Evolutionary conservation across 2,113 vertebrate species (phyloP).

Genomic region (Halcyon senegalensis): DNA sequence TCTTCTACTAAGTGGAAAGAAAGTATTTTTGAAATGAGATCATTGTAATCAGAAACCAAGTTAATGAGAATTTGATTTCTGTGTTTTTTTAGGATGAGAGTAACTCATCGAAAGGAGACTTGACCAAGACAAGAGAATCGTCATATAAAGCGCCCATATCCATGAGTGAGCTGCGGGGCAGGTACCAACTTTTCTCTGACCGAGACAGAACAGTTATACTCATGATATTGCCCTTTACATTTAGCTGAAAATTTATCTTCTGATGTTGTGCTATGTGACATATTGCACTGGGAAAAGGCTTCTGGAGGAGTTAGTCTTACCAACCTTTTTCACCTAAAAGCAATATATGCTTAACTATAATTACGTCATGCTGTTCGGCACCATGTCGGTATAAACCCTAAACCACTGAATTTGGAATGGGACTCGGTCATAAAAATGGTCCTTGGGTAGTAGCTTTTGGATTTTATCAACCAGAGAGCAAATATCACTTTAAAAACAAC

Average conservation of each 20-base stretch:
- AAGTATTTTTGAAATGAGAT: slow-evolving; percentile 50
- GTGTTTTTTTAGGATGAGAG: slow-evolving; percentile 72
- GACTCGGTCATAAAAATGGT: neutral
- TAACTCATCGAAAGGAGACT: slow-evolving; percentile 59
- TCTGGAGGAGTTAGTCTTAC: neutral
- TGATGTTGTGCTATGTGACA: neutral
- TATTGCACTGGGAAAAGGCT: neutral
- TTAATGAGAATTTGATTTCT: slow-evolving; percentile 62
- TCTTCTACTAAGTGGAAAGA: slow-evolving; percentile 45
- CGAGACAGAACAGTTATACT: neutral
- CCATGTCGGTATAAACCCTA: neutral
- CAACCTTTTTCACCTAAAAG: slow-evolving; percentile 19
- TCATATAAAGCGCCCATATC: slow-evolving; percentile 28
- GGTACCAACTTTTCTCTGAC: slow-evolving; percentile 64
- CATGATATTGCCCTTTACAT: neutral
- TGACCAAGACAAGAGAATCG: slow-evolving; percentile 48
- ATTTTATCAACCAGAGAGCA: neutral
- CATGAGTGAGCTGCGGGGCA: slow-evolving; percentile 65
- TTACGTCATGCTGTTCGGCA: neutral
- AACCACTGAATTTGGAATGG: neutral
- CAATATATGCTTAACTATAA: neutral
- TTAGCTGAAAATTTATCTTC: neutral
- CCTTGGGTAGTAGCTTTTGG: neutral
- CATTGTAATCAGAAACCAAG: slow-evolving; percentile 53
- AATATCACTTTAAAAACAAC: neutral